Base-by-base conservation (phyloP, 2,888 invertebrate species). In the Stegana nigrithorax region DNA sequence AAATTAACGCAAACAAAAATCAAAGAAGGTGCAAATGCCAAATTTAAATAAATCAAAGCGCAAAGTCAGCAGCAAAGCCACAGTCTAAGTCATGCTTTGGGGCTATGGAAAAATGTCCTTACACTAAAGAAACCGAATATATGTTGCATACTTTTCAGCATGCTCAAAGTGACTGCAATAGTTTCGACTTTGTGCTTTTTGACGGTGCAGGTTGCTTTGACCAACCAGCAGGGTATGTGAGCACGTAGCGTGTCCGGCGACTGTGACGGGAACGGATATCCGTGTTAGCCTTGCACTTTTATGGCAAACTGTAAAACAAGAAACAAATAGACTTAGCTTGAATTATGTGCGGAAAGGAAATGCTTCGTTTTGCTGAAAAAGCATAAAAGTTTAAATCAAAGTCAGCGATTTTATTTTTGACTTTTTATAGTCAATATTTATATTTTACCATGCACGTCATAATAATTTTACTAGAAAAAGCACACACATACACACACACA, bases 341-440 rank as follows among this genome's bases (percentile, higher is more conserved):
- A 29, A n/a, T 44, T 17, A 10, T 51, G 60, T 47, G 12, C 25
- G 63, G 57, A 63, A 66, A 66, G 60, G 32, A 62, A n/a, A 47
- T 70, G 14, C 6, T 6, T 42, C 6, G 8, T 42, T n/a, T 6
- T 42, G 72, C 75, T 72, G 77, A 73, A 68, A 64, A 58, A 77
- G 72, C 77, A 75, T 75, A 73, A 77, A n/a, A 77, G 75, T 72
- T 67, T 73, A 75, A 77, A 75, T 75, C 75, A 69, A 75, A 75
- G 75, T 72, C 75, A 75, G 75, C 75, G 77, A 69, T 77, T 73
- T 75, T 77, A 75, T 77, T 77, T 73, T 62, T 56, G 56, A 62
- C 70, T 72, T 73, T 65, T 73, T 66, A 42, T 42, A 14, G n/a
- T 14, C 17, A 10, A 63, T 66, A 72, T 65, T 66, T 61, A n/a